These are phyloP conservation scores for Butastur rufipennis DNA, from an alignment of 2,113 vertebrate species.

Conservation along the genomic window DNA sequence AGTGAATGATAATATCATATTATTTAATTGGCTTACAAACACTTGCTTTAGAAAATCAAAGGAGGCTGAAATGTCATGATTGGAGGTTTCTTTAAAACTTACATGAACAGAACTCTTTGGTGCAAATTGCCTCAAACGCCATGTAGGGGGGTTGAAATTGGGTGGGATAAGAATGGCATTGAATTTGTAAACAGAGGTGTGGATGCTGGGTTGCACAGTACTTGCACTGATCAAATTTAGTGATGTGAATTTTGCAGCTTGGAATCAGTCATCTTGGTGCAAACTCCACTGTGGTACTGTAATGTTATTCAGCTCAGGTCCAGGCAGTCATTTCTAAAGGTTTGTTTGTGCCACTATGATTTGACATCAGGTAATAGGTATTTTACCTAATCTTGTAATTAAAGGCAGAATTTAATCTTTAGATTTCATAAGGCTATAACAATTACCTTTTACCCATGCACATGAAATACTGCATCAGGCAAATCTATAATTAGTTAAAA, in stretches of 20 bases:
- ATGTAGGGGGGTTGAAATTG: not conserved
- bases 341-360: not conserved
- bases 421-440: not conserved
- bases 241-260: not conserved
- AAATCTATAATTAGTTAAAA: constrained; percentile 55
- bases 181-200: not conserved
- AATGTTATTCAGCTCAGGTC: not conserved
- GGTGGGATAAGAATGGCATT: not conserved
- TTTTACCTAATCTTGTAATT: not conserved
- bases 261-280: not conserved
- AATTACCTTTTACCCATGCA: constrained; percentile 43
- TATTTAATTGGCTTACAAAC: not conserved
- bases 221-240: not conserved
- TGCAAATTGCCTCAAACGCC: not conserved
- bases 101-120: not conserved
- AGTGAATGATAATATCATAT: not conserved
- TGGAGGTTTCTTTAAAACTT: not conserved
- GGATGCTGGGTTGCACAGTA: not conserved
- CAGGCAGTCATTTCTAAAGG: not conserved
- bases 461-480: constrained; percentile 16
- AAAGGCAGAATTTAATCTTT: not conserved
- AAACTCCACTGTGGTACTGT: not conserved
- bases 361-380: not conserved
- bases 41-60: not conserved
- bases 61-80: not conserved